Percentiles rank a stretch among this genome's conserved stretches.
Evolutionary conservation across 1,140 invertebrate species (phyloP).

Genomic region (Palaemon carinicauda): DNA sequence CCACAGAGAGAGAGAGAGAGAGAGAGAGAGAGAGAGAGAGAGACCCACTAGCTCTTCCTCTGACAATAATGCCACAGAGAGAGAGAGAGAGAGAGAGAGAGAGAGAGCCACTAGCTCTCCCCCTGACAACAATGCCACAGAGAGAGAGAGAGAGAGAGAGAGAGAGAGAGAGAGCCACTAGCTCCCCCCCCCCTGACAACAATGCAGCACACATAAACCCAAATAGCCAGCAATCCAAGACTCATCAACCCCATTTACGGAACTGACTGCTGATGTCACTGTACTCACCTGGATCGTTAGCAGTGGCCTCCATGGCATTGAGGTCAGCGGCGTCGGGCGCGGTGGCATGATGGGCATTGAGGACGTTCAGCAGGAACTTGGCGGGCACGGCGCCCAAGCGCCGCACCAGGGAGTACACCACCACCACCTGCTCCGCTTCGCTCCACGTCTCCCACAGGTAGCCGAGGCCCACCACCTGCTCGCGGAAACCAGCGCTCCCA

Average conservation of each 20-base stretch:
- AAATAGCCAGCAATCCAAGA: no score
- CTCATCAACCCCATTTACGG: not conserved
- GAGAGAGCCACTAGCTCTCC: no score
- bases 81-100: no score
- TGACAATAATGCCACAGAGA: not conserved
- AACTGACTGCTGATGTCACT: not conserved
- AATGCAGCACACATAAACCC: not conserved
- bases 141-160: not conserved
- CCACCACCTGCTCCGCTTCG: constrained; percentile 50
- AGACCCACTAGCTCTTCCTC: not conserved
- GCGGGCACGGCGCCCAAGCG: constrained; percentile 33
- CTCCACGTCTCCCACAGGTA: constrained; percentile 48
- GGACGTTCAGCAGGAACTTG: constrained; percentile 39
- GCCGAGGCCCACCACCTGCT: constrained; percentile 47
- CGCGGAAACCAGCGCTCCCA: constrained; percentile 37
- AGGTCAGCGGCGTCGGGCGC: constrained; percentile 39
- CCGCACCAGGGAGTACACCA: constrained; percentile 45
- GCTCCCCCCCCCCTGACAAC: not conserved
- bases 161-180: not conserved
- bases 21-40: not conserved
- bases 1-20: not conserved
- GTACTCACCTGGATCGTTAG: constrained; percentile 40
- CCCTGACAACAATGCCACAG: no score
- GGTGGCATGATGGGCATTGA: constrained; percentile 15
- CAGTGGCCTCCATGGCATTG: constrained; percentile 23